Evolutionary conservation across 2,797 vertebrate species (phyloP), one percentile per base, ranked within the genome.

Genomic region (Molossus molossus): DNA sequence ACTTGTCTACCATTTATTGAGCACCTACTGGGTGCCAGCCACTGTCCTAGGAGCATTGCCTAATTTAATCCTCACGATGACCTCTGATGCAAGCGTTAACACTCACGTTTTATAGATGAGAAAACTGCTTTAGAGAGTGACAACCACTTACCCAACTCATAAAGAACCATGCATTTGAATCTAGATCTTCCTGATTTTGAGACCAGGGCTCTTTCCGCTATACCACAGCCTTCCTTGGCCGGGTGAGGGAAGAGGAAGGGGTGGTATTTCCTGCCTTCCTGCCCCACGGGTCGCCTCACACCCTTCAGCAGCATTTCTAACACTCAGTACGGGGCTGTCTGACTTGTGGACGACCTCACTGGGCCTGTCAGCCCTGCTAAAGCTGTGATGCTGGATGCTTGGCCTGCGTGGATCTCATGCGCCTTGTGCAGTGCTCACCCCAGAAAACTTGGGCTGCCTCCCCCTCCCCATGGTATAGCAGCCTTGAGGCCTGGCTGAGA

Each of bases 141-240:
- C 81, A 67, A 33, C 29, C n/a, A 48, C 21, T 94, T 82, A 55
- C 50, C 58, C 60, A 82, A 92, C 58, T 85, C n/a, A 57, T 3
- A 40, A 75, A 93, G 50, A 96, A 90, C 23, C 13, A 69, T 37
- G 13, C 23, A 75, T 84, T 77, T 94, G 20, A 62, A 75, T 48
- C 29, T 60, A 87, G 70, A 55, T 87, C 75, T 84, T 92, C 57
- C 69, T 64, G 80, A 81, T 82, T 87, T 89, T 58, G 21, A 70
- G 55, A 29, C 72, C 55, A 70, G 45, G 65, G 8, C 25, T 85
- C 57, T 85, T 84, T 57, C 45, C 13, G 25, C 20, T 81, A 2
- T 4, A 89, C n/a, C 45, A 77, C 50, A 69, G 20, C n/a, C 45
- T 90, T 67, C 79, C 37, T 69, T 57, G 9, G 18, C 21, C 2